These are phyloP conservation scores for Alcedo quadribrachys DNA, from an alignment of 2,797 vertebrate species.

Conservation along the genomic window DNA sequence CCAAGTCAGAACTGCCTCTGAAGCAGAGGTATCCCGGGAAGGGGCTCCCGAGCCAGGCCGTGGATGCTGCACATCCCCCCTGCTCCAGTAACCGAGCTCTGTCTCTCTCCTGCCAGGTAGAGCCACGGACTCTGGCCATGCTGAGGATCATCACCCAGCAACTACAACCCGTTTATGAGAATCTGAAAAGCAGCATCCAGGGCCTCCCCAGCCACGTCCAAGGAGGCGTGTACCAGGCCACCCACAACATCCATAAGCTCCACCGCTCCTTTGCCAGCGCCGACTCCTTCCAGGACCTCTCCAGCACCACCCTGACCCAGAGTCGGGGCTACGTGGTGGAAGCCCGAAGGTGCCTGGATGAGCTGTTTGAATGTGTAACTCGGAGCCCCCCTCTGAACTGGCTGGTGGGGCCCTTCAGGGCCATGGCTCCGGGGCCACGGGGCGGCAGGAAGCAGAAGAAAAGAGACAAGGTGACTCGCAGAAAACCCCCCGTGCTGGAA, in stretches of 20 bases:
- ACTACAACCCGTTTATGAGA: conserved; percentile 58
- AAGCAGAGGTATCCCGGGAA: conserved; percentile 60
- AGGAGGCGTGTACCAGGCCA: conserved; percentile 76
- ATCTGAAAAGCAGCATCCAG: conserved; percentile 60
- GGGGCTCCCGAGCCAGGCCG: background rate
- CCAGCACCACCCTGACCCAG: conserved; percentile 79
- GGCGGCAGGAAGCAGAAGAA: background rate
- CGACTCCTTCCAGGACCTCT: conserved; percentile 79
- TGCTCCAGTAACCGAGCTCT: background rate
- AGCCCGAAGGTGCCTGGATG: conserved; percentile 81
- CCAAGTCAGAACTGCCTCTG: background rate
- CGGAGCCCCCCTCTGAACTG: conserved; percentile 87
- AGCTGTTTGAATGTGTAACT: conserved; percentile 84
- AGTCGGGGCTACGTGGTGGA: conserved; percentile 76
- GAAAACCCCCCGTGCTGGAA: background rate
- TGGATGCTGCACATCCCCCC: background rate
- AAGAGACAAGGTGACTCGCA: background rate
- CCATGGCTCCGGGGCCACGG: conserved; percentile 3
- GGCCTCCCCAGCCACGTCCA: conserved; percentile 73
- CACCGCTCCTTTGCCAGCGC: conserved; percentile 80
- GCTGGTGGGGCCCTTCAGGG: conserved; percentile 92
- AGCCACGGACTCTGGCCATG: conserved; percentile 85
- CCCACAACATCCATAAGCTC: conserved; percentile 82
- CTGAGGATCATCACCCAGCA: conserved; percentile 74
- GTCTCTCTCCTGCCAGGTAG: conserved; percentile 76